These are phyloP conservation scores for Ennomos fuscantarius DNA, from an alignment of 2,888 invertebrate species.

Conservation along the genomic window DNA sequence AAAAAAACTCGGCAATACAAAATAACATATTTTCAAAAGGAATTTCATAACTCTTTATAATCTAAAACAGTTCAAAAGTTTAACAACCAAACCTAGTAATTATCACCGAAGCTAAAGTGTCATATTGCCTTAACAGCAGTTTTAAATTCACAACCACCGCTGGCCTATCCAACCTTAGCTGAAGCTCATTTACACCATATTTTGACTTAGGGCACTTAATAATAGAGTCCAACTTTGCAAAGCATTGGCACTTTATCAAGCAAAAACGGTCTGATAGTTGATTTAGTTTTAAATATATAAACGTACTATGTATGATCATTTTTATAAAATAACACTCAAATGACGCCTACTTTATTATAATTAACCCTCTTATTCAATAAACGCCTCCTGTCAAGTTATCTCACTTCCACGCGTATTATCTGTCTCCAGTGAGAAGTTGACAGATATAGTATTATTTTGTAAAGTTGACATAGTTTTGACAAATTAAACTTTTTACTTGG, in stretches of 20 bases:
- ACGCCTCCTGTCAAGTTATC: too few species aligned
- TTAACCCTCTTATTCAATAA: too few species aligned
- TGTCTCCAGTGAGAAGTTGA: too few species aligned
- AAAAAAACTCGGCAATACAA: too few species aligned
- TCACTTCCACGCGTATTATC: too few species aligned
- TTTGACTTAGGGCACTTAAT: conserved; percentile 46
- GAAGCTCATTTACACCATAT: conserved; percentile 63
- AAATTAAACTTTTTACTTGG: too few species aligned
- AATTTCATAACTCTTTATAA: not conserved
- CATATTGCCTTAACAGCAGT: conserved; percentile 58
- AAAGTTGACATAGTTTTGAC: too few species aligned
- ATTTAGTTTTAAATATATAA: not conserved
- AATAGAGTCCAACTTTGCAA: conserved; percentile 47
- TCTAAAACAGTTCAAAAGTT: conserved; percentile 48
- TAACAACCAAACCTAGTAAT: conserved; percentile 51
- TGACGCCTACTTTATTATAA: conserved; percentile 2
- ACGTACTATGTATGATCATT: conserved; percentile 4
- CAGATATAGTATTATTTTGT: too few species aligned
- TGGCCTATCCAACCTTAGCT: conserved; percentile 58
- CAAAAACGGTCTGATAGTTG: conserved; percentile 6
- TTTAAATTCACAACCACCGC: conserved; percentile 72
- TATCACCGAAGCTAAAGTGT: conserved; percentile 52
- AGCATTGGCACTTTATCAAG: conserved; percentile 53
- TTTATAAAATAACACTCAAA: not conserved
- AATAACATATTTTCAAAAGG: too few species aligned